Base-by-base conservation (phyloP, 2,797 vertebrate species). In the Notolepis coatsorum region DNA sequence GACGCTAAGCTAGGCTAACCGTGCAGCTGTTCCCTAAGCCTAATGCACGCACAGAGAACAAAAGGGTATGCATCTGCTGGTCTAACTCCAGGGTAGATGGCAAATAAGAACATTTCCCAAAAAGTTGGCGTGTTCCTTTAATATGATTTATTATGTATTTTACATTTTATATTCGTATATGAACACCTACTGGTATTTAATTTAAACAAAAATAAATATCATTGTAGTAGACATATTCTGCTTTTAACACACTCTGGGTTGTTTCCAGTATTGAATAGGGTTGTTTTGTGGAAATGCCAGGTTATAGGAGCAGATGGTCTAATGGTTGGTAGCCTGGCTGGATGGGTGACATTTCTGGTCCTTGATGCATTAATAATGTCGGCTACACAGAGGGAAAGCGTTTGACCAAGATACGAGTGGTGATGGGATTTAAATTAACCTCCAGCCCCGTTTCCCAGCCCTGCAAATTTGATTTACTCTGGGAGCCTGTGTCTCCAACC, bases 381-480 rank as follows among this genome's bases (percentile, higher is more conserved):
- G n/a, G n/a, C n/a, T n/a, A n/a, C 49, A 63, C 31, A 51, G 65
- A 41, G 25, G 77, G 50, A 58, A 35, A 62, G 65, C 50, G 47
- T 79, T 58, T 71, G 48, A 67, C 60, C 15, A 45, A 75, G 73
- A 77, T 75, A 74, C 85, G 46, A 77, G 69, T 77, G 75, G 68
- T 71, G 54, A 39, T 50, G 63, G 73, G 81, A 84, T 88, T 86
- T 30, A 77, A 81, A 89, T 91, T 89, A 89, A 87, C 86, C 84
- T 82, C 61, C 74, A 77, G 77, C 57, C 67, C 68, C 84, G 75
- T 81, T 87, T 82, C 73, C 73, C 67, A 62, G 66, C 80, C 80
- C 71, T 47, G 60, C 69, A 90, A 88, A 93, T 92, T 89, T 81
- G 73, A 86, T 91, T 89, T 69, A 59, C 56, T 73, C 75, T 65